phyloP scores from a whole-genome alignment of 2,797 vertebrate species.

The Molossus alvarezi region DNA sequence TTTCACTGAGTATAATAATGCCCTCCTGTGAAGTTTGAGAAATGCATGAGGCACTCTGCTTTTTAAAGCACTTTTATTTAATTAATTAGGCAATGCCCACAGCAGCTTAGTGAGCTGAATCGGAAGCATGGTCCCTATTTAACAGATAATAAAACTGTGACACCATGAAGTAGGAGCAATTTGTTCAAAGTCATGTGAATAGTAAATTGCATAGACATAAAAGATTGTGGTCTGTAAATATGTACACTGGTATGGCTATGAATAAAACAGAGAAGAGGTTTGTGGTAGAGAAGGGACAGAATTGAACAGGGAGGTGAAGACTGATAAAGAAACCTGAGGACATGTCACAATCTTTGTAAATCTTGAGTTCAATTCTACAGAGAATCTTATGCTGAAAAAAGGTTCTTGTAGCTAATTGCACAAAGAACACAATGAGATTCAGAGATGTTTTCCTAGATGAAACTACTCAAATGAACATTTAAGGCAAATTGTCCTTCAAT shows the following conservation, averaged over 20 bases:
- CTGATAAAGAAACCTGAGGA: not conserved
- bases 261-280: not conserved
- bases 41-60: not conserved
- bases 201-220: conserved; percentile 37
- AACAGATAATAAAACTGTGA: conserved; percentile 54
- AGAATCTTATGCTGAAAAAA: not conserved
- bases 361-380: not conserved
- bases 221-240: conserved; percentile 31
- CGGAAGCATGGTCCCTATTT: not conserved
- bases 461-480: not conserved
- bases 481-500: not conserved
- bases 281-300: not conserved
- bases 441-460: not conserved
- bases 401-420: not conserved
- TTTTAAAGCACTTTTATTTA: conserved; percentile 64
- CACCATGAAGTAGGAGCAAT: not conserved
- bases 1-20: conserved; percentile 34
- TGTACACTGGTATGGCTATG: not conserved
- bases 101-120: not conserved
- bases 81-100: conserved; percentile 28
- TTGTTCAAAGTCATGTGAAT: conserved; percentile 36
- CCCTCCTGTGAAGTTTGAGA: conserved; percentile 3
- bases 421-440: not conserved
- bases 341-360: not conserved
- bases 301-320: not conserved